A percentile compares a stretch with the other conserved stretches of the same genome.
phyloP scores from a whole-genome alignment of 2,113 vertebrate genomes.

The Hassar affinis region DNA sequence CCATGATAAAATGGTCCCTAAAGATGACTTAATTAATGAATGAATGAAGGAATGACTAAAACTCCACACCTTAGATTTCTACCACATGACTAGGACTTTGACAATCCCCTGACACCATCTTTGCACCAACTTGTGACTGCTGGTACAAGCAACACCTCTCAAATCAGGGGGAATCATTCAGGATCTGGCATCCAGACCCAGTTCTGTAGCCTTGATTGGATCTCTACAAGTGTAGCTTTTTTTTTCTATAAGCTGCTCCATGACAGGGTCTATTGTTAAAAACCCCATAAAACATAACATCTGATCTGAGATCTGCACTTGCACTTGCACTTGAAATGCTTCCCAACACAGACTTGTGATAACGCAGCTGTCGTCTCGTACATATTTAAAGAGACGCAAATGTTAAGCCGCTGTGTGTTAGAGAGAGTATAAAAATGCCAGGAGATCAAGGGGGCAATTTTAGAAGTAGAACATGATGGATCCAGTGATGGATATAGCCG shows the following conservation, averaged over 20 bases:
- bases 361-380: neutral
- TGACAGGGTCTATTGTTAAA: neutral
- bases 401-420: conserved; percentile 56
- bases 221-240: neutral
- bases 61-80: neutral
- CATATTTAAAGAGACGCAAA: neutral
- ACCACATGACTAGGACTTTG: neutral
- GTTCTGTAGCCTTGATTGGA: neutral
- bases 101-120: neutral
- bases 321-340: neutral
- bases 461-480: neutral
- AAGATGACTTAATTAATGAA: neutral
- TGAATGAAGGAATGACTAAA: too few relatives aligned
- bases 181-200: neutral
- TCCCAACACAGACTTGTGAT: neutral
- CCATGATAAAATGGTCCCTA: neutral
- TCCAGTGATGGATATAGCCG: neutral
- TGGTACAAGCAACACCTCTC: neutral
- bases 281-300: neutral
- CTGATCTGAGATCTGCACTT: conserved; percentile 13
- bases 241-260: neutral
- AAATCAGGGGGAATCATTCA: neutral
- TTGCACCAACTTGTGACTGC: neutral
- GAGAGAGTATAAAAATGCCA: conserved; percentile 3
- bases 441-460: conserved; percentile 13